Evolutionary conservation across 2,888 invertebrate species (phyloP).

Genomic region (Ophion ventricosus): DNA sequence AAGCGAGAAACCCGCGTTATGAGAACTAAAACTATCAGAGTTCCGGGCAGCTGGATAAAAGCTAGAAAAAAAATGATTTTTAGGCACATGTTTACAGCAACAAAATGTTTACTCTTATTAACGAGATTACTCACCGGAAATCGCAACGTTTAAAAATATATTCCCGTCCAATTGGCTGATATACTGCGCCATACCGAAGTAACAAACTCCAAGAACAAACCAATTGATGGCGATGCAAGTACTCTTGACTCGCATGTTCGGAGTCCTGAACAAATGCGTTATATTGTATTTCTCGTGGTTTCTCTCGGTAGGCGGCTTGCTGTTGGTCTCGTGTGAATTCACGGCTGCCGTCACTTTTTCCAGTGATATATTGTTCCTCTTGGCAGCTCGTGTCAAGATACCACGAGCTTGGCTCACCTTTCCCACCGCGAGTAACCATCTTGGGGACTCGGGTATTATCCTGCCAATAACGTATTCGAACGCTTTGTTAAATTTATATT

Average conservation of each 20-base stretch:
- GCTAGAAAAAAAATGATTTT: constrained; percentile 72
- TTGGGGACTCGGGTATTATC: constrained; percentile 84
- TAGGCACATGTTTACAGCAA: background rate
- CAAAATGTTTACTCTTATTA: too few relatives aligned
- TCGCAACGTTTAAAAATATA: constrained; percentile 84
- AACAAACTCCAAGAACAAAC: constrained; percentile 85
- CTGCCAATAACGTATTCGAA: constrained; percentile 71
- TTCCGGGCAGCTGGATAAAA: constrained; percentile 79
- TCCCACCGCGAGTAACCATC: constrained; percentile 83
- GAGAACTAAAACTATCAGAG: constrained; percentile 75
- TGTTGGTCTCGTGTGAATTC: constrained; percentile 72
- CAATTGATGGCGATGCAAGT: constrained; percentile 83
- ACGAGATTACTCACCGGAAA: constrained; percentile 83
- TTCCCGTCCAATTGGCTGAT: constrained; percentile 84
- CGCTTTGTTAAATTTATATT: background rate
- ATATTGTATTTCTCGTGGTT: constrained; percentile 81
- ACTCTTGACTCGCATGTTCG: constrained; percentile 81
- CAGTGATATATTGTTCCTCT: constrained; percentile 79
- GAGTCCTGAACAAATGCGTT: constrained; percentile 80
- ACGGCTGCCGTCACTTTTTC: constrained; percentile 78
- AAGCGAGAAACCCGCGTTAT: constrained; percentile 80
- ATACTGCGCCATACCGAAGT: constrained; percentile 86
- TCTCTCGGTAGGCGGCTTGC: constrained; percentile 81
- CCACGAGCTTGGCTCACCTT: constrained; percentile 80
- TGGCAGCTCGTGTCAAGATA: constrained; percentile 81